Percentiles rank a stretch among this genome's conserved stretches.
These are phyloP conservation scores for Pelosia muscerda DNA, from an alignment of 2,888 invertebrate species.

Conservation along the genomic window DNA sequence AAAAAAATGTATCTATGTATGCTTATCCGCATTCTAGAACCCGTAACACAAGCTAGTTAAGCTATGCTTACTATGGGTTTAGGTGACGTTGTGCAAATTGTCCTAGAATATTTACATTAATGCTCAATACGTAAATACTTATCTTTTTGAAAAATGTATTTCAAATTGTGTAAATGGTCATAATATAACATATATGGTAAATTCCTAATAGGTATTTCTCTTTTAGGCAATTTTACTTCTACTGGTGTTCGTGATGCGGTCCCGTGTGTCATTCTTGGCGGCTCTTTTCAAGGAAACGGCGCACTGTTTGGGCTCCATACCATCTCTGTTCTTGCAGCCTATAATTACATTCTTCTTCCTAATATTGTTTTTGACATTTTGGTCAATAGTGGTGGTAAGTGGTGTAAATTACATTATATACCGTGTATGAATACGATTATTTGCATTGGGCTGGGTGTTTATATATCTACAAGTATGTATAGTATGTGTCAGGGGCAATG, in stretches of 20 bases:
- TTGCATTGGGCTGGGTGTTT: too few species aligned
- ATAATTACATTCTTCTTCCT: constrained; percentile 93
- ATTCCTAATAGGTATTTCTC: not conserved
- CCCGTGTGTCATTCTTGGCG: constrained; percentile 93
- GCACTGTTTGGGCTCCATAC: constrained; percentile 93
- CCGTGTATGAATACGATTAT: too few species aligned
- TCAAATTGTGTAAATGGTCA: not conserved
- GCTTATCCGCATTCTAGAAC: too few species aligned
- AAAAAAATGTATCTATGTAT: too few species aligned
- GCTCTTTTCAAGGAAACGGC: constrained; percentile 96
- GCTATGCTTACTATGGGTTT: too few species aligned
- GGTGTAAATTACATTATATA: not conserved
- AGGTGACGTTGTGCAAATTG: too few species aligned
- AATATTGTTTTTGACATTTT: constrained; percentile 93
- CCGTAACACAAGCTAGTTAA: too few species aligned
- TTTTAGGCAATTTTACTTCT: constrained; percentile 90
- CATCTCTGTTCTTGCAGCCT: constrained; percentile 94
- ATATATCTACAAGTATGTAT: too few species aligned
- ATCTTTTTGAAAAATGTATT: not conserved
- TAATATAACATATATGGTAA: too few species aligned
- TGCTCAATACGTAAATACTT: too few species aligned
- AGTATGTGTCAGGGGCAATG: too few species aligned
- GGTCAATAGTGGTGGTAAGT: constrained; percentile 94
- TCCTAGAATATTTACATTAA: too few species aligned
- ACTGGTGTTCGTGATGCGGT: constrained; percentile 91